Base-by-base conservation (phyloP, 2,888 invertebrate genomes). In the Drosophila sordidula region DNA sequence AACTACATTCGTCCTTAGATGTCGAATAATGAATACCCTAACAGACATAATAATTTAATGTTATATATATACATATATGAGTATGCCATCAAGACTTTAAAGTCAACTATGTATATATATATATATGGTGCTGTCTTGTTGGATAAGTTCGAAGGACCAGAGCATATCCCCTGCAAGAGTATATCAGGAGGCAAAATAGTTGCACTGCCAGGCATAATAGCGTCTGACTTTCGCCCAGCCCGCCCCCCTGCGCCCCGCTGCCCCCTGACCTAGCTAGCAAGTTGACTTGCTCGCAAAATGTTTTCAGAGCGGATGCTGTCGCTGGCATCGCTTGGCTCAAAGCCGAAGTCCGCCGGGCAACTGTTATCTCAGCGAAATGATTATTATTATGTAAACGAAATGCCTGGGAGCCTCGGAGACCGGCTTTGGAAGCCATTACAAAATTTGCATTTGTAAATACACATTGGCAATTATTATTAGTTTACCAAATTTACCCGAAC, bases 391-490 rank as follows among this genome's bases (percentile, higher is more conserved):
- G 82, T 71, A 69, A 84, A 75, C 80, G 69, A 62, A 84, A 78
- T 73, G 73, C 54, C 69, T 59, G 18, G 54, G 46, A 75, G 75
- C 62, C 57, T 46, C 47, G 11, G 34, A 34, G 12, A 59, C 44
- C 42, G 62, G 74, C 76, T 76, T 76, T 68, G 51, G 29, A 42
- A 41, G 58, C 72, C 63, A 65, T 80, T 71, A 80, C 42, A 41
- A 64, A 82, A 87, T 87, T 87, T 87, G 77, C 83, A 85, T 87
- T 85, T 83, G 50, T 82, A 85, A 79, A 85, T 85, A 72, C 62
- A 61, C 69, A 75, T 75, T 75, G 67, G 64, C 80, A 66, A 70
- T 78, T 69, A 70, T 82, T 78, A 77, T 85, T 78, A 71, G 82
- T 77, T 75, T 38, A 47, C 61, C 62, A 64, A 77, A 58, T 73